Percentiles rank a stretch among this genome's conserved stretches.
Evolutionary conservation across 1,140 invertebrate genomes (phyloP).

Genomic region (Apolygus lucorum): DNA sequence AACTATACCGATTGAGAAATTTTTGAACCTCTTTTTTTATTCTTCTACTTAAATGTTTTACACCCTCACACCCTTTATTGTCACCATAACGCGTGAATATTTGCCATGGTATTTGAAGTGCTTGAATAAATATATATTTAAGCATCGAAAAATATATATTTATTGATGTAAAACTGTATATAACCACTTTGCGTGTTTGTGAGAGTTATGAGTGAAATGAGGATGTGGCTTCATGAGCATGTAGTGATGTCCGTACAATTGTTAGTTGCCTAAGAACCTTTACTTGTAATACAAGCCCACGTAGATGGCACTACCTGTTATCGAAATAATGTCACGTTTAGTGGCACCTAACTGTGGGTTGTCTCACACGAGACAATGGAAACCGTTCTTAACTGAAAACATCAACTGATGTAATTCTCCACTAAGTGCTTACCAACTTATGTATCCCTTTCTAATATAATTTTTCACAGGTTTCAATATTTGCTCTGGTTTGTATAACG

Average conservation of each 20-base stretch:
- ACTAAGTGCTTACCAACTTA: no score
- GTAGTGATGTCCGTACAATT: constrained; percentile 26
- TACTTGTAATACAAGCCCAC: no score
- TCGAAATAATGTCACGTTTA: no score
- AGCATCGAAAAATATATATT: not conserved
- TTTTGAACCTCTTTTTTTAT: constrained; percentile 25
- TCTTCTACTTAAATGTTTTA: constrained; percentile 7
- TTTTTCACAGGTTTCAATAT: no score
- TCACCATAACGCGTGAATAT: constrained; percentile 7
- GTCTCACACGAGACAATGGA: no score
- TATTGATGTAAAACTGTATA: not conserved
- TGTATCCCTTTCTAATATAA: no score
- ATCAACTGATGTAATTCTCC: no score
- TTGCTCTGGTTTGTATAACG: no score
- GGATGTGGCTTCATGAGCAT: constrained; percentile 24
- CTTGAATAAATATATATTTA: not conserved
- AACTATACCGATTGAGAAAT: constrained; percentile 28
- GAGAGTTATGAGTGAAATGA: not conserved
- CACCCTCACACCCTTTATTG: constrained; percentile 22
- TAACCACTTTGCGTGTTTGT: not conserved
- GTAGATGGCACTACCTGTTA: no score
- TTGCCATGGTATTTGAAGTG: not conserved
- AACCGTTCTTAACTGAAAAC: no score
- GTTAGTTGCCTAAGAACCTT: no score
- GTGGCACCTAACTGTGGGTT: no score